Conservation (phyloP, 2,888 invertebrate genomes). For the Scrobipalpa atriplicella region DNA sequence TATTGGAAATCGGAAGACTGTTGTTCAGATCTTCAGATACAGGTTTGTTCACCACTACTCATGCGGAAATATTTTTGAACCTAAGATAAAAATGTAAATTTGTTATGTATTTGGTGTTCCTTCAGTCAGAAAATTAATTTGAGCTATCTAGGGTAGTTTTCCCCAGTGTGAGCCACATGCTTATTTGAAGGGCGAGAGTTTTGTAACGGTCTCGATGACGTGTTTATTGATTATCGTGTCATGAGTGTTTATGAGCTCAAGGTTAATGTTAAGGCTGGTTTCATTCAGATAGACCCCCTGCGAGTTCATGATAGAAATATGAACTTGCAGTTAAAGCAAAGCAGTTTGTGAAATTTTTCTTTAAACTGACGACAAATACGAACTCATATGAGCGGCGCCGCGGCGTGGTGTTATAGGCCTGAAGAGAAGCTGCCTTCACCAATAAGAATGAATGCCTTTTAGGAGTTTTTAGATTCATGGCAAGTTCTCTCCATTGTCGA, state of each 20-base stretch:
- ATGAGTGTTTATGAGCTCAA: constrained; percentile 53
- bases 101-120: no score
- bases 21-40: no score
- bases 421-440: no score
- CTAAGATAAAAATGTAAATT: no score
- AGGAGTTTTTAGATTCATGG: no score
- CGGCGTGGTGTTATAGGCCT: no score
- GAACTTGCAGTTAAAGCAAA: background rate
- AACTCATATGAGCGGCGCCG: no score
- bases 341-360: background rate
- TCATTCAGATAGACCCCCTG: background rate
- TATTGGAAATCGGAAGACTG: no score
- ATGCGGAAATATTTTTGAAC: no score
- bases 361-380: background rate
- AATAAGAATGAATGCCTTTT: no score
- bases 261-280: constrained; percentile 51
- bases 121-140: background rate
- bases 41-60: no score
- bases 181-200: constrained; percentile 43
- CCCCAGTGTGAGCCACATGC: constrained; percentile 36
- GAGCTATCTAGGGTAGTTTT: constrained; percentile 46
- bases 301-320: constrained; percentile 12
- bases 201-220: constrained; percentile 44
- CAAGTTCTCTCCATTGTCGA: no score
- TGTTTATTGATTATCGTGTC: constrained; percentile 41